A percentile compares a stretch with the other conserved stretches of the same genome.
Conservation (phyloP, 2,888 invertebrate species). For the Drosophila imparisetae region DNA sequence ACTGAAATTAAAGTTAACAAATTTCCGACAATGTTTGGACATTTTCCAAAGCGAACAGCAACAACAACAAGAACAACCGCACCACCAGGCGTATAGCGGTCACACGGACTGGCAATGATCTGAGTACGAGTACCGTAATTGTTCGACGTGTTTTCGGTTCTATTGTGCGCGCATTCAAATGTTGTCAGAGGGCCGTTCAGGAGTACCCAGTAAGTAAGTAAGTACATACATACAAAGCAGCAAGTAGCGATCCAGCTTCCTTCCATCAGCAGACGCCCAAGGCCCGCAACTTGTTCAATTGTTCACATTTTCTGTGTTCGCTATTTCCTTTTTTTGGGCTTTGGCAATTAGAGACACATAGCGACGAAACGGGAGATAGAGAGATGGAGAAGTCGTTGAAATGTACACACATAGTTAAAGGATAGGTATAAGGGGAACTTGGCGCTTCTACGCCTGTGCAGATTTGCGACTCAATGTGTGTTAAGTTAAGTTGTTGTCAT, state of each 20-base stretch:
- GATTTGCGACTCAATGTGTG: conserved; percentile 56
- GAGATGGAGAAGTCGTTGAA: neutral
- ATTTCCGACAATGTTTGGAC: conserved; percentile 80
- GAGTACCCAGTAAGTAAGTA: conserved; percentile 16
- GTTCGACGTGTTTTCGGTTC: conserved; percentile 62
- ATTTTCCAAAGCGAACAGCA: conserved; percentile 58
- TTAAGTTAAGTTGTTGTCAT: conserved; percentile 73
- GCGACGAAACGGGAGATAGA: neutral
- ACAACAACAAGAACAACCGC: conserved; percentile 35
- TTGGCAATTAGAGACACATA: conserved; percentile 44
- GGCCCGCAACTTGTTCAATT: conserved; percentile 69
- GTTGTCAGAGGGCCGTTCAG: conserved; percentile 58
- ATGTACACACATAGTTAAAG: neutral
- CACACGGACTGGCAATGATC: conserved; percentile 51
- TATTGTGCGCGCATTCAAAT: conserved; percentile 67
- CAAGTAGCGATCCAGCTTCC: conserved; percentile 66
- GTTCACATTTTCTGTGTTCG: conserved; percentile 49
- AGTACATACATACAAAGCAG: conserved; percentile 29
- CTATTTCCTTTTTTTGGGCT: conserved; percentile 34
- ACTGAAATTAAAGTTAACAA: conserved; percentile 79
- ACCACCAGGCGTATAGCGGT: conserved; percentile 39
- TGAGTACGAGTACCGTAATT: conserved; percentile 71
- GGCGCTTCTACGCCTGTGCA: conserved; percentile 7
- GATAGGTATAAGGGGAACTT: neutral
- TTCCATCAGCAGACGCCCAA: conserved; percentile 73